phyloP scores from a whole-genome alignment of 2,797 vertebrate species.

The Somateria mollissima region DNA sequence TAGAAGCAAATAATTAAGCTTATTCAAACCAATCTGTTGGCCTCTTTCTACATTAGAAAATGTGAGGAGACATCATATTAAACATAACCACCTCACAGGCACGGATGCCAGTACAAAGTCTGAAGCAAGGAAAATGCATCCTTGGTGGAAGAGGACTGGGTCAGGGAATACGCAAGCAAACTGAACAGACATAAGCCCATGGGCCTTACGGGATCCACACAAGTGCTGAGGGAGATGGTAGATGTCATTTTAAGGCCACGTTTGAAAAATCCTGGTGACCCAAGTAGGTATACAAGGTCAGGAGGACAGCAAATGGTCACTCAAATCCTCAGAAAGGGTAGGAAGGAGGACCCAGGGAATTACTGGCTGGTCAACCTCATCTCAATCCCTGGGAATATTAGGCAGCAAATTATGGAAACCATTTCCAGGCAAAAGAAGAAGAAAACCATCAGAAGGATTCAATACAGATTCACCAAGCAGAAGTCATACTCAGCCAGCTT shows the following conservation, averaged over 20 bases:
- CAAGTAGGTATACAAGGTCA: background rate
- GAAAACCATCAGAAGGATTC: background rate
- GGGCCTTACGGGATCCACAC: background rate
- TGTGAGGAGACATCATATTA: background rate
- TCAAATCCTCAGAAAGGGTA: background rate
- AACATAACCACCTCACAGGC: background rate
- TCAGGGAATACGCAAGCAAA: background rate
- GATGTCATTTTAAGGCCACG: background rate
- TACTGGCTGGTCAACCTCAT: background rate
- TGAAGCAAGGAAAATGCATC: background rate
- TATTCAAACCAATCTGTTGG: background rate
- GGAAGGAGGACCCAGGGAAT: background rate
- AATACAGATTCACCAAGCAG: background rate
- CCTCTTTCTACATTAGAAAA: background rate
- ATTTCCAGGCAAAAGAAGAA: background rate
- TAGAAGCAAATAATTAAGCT: background rate
- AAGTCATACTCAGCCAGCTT: background rate
- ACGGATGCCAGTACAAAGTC: background rate
- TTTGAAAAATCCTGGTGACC: background rate
- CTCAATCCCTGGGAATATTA: background rate
- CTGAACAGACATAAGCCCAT: accelerated
- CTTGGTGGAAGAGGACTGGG: background rate
- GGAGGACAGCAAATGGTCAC: background rate
- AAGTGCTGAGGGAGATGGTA: background rate
- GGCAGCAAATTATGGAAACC: background rate